Evolutionary conservation across 2,113 vertebrate genomes (phyloP), one percentile per base, ranked within the genome.

Genomic region (Sula dactylatra): DNA sequence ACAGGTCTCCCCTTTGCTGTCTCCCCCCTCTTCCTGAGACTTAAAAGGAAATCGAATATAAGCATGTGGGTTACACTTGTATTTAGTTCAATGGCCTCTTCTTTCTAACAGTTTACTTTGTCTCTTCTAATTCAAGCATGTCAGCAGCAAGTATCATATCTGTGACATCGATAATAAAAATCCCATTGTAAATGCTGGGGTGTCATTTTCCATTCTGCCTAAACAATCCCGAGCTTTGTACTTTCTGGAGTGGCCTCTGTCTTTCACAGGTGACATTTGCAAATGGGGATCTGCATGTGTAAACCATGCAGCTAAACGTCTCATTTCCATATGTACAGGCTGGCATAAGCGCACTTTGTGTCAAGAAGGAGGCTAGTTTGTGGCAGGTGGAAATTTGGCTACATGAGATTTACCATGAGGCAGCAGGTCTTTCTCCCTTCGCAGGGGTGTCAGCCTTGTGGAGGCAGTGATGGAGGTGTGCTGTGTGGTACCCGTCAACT

Each of bases 51-150:
- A 97, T 81, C 1, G 2, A 93, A 96, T 62, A 96, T 90, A 96
- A 96, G 96, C 93, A 77, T 4, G 42, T 1, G 26, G 71, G 96
- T 92, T 95, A 92, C 94, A 93, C 92, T 96, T 95, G 88, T 92
- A 62, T 96, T 94, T 96, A 70, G 92, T 86, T 97, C 96, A 92
- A 62, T 86, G 97, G 90, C 95, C 85, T 96, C 96, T 86, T 81
- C 95, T 96, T 94, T 96, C 92, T 88, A 92, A 96, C 93, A 97
- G 96, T 96, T 97, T 96, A 97, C 97, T 97, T 97, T 97, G 97
- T 97, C 96, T 97, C 96, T 97, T 94, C 96, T 94, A 97, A 97
- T 97, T 97, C 96, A 97, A 97, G 96, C 97, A 97, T 97, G 97
- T 96, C 97, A 93, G 95, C 42, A 90, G 95, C 90, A 96, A 95